Evolutionary conservation across 2,797 vertebrate genomes (phyloP), one percentile per base, ranked within the genome.

Genomic region (Acanthurus tractus): DNA sequence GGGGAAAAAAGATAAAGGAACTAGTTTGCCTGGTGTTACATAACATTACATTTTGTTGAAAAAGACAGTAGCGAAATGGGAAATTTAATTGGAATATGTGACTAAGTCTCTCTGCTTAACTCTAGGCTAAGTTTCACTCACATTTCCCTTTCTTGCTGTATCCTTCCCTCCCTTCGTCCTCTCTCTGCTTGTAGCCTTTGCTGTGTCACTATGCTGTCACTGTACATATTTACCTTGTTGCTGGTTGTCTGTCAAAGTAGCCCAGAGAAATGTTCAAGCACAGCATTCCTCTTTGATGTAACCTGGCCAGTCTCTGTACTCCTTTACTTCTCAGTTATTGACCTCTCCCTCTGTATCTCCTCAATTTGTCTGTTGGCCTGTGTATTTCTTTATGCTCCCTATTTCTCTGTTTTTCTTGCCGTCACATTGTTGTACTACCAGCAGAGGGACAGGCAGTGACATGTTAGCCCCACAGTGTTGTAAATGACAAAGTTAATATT

Each of bases 251-350:
- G 55, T 72, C 76, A 74, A n/a, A 56, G 59, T n/a, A 54, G 58
- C 49, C 63, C 61, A 70, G 62, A 76, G 56, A 34, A 34, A 34
- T 34, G 29, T 34, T 34, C 29, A 34, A 34, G 29, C 29, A 34
- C 54, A 78, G 45, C 38, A 11, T 66, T 42, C 61, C 20, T 69
- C 61, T 76, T 83, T 81, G 62, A 80, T 86, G 70, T 63, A 65
- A 34, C 57, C 48, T 8, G 65, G 71, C 65, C 49, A 55, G 63
- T 62, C 76, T 25, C 80, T 44, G 15, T 23, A n/a, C 45, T 17
- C 8, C 36, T 44, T 22, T 48, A 20, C 56, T 38, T 34, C 17
- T 23, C 29, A 3, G 36, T 64, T 36, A 9, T 44, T 25, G 4
- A 54, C 59, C 20, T 44, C 23, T 49, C 8, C 20, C 12, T 22